Evolutionary conservation across 2,797 vertebrate species (phyloP).

Genomic region (Sciurus carolinensis): DNA sequence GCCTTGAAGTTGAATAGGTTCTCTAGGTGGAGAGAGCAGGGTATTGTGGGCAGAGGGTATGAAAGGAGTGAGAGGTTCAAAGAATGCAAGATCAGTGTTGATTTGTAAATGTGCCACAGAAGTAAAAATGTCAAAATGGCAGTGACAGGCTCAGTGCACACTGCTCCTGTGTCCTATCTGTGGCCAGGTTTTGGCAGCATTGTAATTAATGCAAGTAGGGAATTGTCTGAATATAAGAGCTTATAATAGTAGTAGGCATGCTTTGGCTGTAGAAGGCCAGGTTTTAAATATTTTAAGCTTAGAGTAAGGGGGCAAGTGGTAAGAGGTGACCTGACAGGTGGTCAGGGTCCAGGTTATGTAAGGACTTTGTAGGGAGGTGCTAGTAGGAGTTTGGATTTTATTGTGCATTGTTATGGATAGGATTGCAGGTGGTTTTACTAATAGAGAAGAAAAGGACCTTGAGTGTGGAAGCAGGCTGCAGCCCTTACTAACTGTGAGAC

Average conservation of each 20-base stretch:
- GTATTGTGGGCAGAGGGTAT: neutral
- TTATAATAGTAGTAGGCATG: neutral
- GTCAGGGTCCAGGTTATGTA: neutral
- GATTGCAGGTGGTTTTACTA: conserved; percentile 18
- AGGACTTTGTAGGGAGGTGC: neutral
- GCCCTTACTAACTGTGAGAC: neutral
- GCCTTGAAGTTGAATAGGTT: neutral
- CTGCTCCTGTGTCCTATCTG: neutral
- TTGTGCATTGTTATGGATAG: neutral
- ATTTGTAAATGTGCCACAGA: conserved; percentile 19
- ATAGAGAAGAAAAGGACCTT: neutral
- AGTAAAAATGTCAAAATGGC: neutral
- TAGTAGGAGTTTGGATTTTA: conserved; percentile 1
- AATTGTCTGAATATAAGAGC: conserved; percentile 10
- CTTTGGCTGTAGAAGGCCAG: neutral
- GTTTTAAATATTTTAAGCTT: conserved; percentile 13
- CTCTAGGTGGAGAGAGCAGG: neutral
- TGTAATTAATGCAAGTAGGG: neutral
- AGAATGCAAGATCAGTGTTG: neutral
- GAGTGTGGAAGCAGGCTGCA: neutral
- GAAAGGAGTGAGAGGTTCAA: neutral
- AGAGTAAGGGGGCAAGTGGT: neutral
- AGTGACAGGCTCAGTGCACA: neutral
- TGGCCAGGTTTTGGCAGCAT: neutral
- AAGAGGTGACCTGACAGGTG: neutral